A percentile compares a stretch with the other conserved stretches of the same genome.
These are phyloP conservation scores for Wasmannia auropunctata DNA, from an alignment of 1,140 invertebrate genomes.

Conservation along the genomic window DNA sequence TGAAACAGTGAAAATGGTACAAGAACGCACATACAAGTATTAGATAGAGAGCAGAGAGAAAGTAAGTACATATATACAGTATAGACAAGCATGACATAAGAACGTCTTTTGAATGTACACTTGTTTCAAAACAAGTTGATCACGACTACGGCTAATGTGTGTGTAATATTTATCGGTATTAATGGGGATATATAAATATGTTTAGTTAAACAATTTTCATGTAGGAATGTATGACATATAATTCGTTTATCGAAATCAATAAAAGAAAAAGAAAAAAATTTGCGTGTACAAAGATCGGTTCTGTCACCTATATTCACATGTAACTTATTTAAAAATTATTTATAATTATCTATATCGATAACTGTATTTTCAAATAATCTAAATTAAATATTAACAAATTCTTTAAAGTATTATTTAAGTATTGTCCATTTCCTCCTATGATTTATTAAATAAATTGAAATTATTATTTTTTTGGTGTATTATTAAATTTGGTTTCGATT, in stretches of 20 bases:
- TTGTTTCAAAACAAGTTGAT: conserved; percentile 77
- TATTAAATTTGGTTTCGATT: neutral
- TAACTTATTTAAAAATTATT: conserved; percentile 4
- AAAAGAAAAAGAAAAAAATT: neutral
- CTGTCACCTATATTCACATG: neutral
- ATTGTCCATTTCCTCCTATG: neutral
- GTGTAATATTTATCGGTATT: conserved; percentile 50
- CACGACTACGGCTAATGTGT: conserved; percentile 18
- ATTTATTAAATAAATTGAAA: conserved; percentile 1
- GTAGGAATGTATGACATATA: neutral
- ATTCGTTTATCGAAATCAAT: neutral
- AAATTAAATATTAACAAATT: neutral
- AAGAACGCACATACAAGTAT: conserved; percentile 83
- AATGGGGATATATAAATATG: conserved; percentile 2
- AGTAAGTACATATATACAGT: conserved; percentile 83
- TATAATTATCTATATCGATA: neutral
- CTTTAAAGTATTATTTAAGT: neutral
- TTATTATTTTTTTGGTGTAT: neutral
- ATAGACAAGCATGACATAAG: conserved; percentile 83
- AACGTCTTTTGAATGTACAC: conserved; percentile 79
- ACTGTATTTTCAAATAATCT: neutral
- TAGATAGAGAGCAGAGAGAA: conserved; percentile 83
- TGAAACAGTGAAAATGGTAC: conserved; percentile 77
- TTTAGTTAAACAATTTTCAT: conserved; percentile 5
- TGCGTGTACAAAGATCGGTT: conserved; percentile 11